Evolutionary conservation across 2,888 invertebrate genomes (phyloP).

Genomic region (Nebria salina): DNA sequence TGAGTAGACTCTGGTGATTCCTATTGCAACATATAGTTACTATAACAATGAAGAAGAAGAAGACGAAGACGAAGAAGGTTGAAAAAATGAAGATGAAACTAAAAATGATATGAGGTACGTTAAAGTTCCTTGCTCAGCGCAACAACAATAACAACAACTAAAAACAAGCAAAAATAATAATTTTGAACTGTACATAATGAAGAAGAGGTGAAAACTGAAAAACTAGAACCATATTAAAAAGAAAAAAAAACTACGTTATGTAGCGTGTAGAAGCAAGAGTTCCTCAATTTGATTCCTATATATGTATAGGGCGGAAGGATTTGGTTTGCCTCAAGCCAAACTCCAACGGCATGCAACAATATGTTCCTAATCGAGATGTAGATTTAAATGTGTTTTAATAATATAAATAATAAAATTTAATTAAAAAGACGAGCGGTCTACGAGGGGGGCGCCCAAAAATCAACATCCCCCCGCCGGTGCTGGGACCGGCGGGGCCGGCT

Average conservation of each 20-base stretch:
- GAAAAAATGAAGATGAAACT: constrained; percentile 14
- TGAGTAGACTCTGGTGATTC: constrained; percentile 59
- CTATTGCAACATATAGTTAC: constrained; percentile 66
- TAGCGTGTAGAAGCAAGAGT: constrained; percentile 45
- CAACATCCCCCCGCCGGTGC: constrained; percentile 39
- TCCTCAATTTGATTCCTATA: constrained; percentile 47
- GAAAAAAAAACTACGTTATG: constrained; percentile 44
- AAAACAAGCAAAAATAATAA: background rate
- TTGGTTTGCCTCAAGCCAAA: background rate
- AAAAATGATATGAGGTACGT: constrained; percentile 13
- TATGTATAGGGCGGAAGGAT: constrained; percentile 39
- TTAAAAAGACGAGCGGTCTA: constrained; percentile 48
- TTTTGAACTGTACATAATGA: constrained; percentile 27
- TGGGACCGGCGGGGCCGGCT: constrained; percentile 62
- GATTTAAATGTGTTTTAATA: constrained; percentile 52
- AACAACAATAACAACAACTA: background rate
- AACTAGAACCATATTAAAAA: background rate
- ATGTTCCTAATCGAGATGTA: constrained; percentile 64
- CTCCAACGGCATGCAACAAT: constrained; percentile 46
- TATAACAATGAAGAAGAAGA: constrained; percentile 53
- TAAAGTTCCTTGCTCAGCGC: constrained; percentile 1
- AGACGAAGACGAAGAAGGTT: background rate
- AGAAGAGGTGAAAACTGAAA: background rate
- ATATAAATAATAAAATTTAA: constrained; percentile 24
- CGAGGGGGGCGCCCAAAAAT: constrained; percentile 56